Evolutionary conservation across 2,797 vertebrate genomes (phyloP).

Genomic region (Bryconaethiops microstoma): DNA sequence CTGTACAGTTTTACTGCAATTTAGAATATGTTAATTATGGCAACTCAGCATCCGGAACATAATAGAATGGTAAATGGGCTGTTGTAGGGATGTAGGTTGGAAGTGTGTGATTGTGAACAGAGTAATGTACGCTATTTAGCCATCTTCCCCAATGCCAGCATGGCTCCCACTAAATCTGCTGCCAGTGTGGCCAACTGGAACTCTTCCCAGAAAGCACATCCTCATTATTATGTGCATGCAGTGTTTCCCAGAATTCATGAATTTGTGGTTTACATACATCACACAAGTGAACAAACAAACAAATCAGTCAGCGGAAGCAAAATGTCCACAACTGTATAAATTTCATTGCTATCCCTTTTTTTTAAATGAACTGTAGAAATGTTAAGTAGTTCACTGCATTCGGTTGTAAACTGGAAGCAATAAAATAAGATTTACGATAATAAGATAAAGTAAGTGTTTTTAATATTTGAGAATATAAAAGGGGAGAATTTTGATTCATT

Average conservation of each 20-base stretch:
- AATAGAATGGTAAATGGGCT: conserved; percentile 12
- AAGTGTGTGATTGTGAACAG: conserved; percentile 58
- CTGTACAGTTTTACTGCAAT: background rate
- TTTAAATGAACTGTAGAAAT: background rate
- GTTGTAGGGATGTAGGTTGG: conserved; percentile 3
- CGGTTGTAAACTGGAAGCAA: conserved; percentile 12
- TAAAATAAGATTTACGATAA: conserved; percentile 17
- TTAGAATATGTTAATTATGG: conserved; percentile 27
- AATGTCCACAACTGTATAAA: conserved; percentile 26
- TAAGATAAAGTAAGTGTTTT: conserved; percentile 15
- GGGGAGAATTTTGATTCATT: conserved; percentile 20
- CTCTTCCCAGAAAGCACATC: conserved; percentile 75
- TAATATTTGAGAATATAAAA: conserved; percentile 62
- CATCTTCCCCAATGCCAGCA: conserved; percentile 66
- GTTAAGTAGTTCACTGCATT: conserved; percentile 1
- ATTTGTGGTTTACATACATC: conserved; percentile 77
- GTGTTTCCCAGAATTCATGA: conserved; percentile 72
- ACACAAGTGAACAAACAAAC: conserved; percentile 67
- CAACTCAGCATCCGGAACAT: conserved; percentile 1
- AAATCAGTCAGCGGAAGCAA: conserved; percentile 68
- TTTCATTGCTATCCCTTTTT: background rate
- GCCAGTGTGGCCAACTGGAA: conserved; percentile 75
- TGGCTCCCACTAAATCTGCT: conserved; percentile 66
- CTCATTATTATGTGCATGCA: conserved; percentile 76
- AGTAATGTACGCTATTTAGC: conserved; percentile 67